Evolutionary conservation across 2,113 vertebrate species (phyloP), one percentile per base, ranked within the genome.

Genomic region (Ammodytes marinus): DNA sequence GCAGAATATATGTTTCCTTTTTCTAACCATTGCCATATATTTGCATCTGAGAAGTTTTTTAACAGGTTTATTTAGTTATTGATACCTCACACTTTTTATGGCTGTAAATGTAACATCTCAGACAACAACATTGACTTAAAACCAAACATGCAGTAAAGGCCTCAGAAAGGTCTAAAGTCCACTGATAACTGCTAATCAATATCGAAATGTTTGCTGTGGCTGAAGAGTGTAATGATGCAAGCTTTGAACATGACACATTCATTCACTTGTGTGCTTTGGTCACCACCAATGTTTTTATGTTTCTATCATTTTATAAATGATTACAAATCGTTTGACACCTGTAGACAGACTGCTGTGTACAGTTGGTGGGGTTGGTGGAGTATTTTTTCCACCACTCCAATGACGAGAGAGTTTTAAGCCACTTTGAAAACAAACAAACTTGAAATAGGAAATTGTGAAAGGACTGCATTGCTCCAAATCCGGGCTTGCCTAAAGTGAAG

Each of bases 81-180:
- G 3, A 39, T 8, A 52, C 5, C 6, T 46, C 12, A 59, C 2
- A 45, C 14, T 79, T 52, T 37, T 39, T 43, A 54, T 46, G 14
- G 19, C 37, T 63, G 11, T 14, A 42, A 65, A 70, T 57, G 35
- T 4, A n/a, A 65, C 57, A 78, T 68, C 39, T 60, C 13, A 45
- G 11, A 35, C 3, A 10, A 9, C n/a, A 40, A 43, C 66, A 71
- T 66, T 60, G 83, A 85, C 80, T 47, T 6, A 59, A 77, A 74
- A 67, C 46, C 63, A 73, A 80, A 79, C 69, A 71, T 63, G 43
- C 6, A 58, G 8, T 2, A 12, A 27, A 76, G 52, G 40, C 47
- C 43, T 58, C 4, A n/a, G 46, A 58, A 19, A 69, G 68, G 81
- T 71, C 63, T 64, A 91, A 84, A 87, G 86, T 86, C 14, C 79